Percentiles rank a stretch among this genome's conserved stretches.
Evolutionary conservation across 2,888 invertebrate genomes (phyloP).

Genomic region (Zhuqinia jingwanae): DNA sequence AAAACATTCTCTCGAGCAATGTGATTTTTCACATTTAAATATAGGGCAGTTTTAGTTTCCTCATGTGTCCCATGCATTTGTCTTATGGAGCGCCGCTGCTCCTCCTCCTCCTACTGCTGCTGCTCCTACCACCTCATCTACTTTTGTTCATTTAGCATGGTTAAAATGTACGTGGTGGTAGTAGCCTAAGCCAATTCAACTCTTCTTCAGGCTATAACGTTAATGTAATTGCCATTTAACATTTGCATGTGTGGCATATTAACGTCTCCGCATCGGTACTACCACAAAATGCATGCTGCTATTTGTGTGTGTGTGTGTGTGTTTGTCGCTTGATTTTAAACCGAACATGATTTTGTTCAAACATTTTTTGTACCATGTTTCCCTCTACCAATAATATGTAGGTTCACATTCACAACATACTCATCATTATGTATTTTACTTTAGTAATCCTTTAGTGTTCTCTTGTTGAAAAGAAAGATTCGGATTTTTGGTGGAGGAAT

Average conservation of each 20-base stretch:
- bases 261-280: slow-evolving; percentile 20
- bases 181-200: slow-evolving; percentile 52
- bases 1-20: slow-evolving; percentile 23
- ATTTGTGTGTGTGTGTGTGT: no score
- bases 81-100: not conserved
- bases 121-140: not conserved
- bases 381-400: no score
- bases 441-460: not conserved
- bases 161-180: slow-evolving; percentile 49
- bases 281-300: not conserved
- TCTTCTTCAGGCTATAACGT: slow-evolving; percentile 46
- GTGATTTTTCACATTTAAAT: slow-evolving; percentile 60
- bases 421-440: slow-evolving; percentile 12
- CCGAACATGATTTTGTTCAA: slow-evolving; percentile 40
- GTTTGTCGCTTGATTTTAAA: slow-evolving; percentile 44
- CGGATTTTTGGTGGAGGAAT: slow-evolving; percentile 56
- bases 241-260: slow-evolving; percentile 51
- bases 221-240: slow-evolving; percentile 62
- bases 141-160: not conserved
- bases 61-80: not conserved
- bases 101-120: no score
- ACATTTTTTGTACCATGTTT: not conserved
- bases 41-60: slow-evolving; percentile 40
- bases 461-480: slow-evolving; percentile 38
- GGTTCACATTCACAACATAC: not conserved